These are phyloP conservation scores for Octodonta nipae DNA, from an alignment of 2,888 invertebrate genomes.

Conservation along the genomic window DNA sequence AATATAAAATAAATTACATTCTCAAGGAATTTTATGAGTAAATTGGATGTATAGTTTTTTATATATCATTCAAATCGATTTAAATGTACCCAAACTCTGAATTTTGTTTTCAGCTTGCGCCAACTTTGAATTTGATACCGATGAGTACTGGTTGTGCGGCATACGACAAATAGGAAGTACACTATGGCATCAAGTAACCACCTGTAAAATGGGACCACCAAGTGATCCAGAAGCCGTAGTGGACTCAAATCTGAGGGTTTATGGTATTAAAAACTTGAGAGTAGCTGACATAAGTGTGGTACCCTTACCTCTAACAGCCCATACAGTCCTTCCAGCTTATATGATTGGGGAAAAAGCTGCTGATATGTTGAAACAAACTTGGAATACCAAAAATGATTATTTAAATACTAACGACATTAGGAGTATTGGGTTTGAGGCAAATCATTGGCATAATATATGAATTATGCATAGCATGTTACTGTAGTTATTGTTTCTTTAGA, in stretches of 20 bases:
- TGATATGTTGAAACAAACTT: slow-evolving; percentile 35
- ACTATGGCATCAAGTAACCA: slow-evolving; percentile 41
- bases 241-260: slow-evolving; percentile 38
- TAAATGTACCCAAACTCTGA: too few species aligned
- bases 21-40: too few species aligned
- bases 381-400: too few species aligned
- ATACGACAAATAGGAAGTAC: slow-evolving; percentile 35
- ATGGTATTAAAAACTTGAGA: slow-evolving; percentile 38
- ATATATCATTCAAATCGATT: too few species aligned
- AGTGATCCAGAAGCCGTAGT: slow-evolving; percentile 42
- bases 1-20: too few species aligned
- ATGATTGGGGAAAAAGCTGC: slow-evolving; percentile 45
- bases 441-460: too few species aligned
- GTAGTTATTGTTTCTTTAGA: too few species aligned
- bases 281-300: slow-evolving; percentile 44
- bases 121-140: slow-evolving; percentile 30
- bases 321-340: slow-evolving; percentile 39
- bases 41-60: too few species aligned
- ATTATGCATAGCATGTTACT: too few species aligned
- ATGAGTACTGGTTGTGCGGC: slow-evolving; percentile 42
- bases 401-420: too few species aligned
- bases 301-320: slow-evolving; percentile 39
- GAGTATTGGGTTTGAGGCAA: too few species aligned
- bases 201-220: slow-evolving; percentile 42
- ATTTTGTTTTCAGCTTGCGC: slow-evolving; percentile 38